These are phyloP conservation scores for Tauraco erythrolophus DNA, from an alignment of 2,113 vertebrate species.

Conservation along the genomic window DNA sequence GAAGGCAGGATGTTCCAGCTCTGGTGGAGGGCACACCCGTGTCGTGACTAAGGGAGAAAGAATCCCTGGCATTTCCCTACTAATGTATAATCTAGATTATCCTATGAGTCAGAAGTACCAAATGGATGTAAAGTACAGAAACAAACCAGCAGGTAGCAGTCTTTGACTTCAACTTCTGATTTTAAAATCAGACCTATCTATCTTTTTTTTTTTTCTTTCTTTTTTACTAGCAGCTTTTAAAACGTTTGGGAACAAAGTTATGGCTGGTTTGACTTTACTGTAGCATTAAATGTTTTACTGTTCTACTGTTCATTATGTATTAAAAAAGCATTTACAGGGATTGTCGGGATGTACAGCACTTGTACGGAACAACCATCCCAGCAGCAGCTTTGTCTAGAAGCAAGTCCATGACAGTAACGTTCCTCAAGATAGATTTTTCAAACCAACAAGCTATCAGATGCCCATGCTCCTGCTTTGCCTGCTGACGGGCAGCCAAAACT, in stretches of 20 bases:
- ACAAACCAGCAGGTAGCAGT: conserved; percentile 23
- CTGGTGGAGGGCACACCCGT: background rate
- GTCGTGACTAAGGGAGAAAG: background rate
- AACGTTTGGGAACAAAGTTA: background rate
- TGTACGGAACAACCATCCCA: background rate
- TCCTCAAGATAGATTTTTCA: background rate
- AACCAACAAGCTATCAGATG: background rate
- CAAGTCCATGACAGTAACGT: background rate
- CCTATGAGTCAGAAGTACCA: background rate
- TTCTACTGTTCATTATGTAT: background rate
- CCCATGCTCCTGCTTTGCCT: background rate
- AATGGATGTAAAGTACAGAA: background rate
- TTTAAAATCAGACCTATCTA: background rate
- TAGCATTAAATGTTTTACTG: background rate
- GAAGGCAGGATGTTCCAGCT: background rate
- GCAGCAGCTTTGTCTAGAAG: background rate
- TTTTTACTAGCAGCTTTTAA: background rate
- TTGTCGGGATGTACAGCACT: background rate
- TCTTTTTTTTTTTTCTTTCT: background rate
- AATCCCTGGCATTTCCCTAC: background rate
- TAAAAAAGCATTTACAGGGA: background rate
- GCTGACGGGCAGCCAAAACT: background rate
- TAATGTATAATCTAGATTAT: background rate
- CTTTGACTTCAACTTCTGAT: background rate
- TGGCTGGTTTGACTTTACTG: background rate